Base-by-base conservation (phyloP, 2,888 invertebrate species). In the Lepidochrysops patricia region DNA sequence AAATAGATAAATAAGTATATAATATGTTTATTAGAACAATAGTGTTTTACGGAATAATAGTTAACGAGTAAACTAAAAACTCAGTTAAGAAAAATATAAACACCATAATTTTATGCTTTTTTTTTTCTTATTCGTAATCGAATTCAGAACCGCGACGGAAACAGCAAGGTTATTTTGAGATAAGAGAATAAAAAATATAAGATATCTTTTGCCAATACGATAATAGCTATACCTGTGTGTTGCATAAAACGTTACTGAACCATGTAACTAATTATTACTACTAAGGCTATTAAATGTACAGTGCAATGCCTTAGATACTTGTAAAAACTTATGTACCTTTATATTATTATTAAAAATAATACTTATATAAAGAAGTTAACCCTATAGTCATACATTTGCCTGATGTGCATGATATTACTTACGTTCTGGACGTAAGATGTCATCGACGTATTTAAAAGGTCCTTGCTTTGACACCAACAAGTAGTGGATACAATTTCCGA, bases 101-200 rank as follows among this genome's bases (percentile, higher is more conserved):
- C 12, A 43, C 43, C 7, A 29, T 6, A 29, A 23, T n/a, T n/a
- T n/a, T n/a, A 43, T 43, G 23, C 19, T 23, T 43, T 43, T 43
- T 43, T 23, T 43, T 9, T 43, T 23, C 19, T 43, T 15, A 54
- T 13, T 32, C 9, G 19, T 15, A 12, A 32, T 3, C 19, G 19
- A 32, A 19, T 32, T 54, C 19, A 19, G 15, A 54, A 19, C 5
- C 19, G 29, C 19, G 12, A 6, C 19, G 32, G 29, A 32, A 19
- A 32, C 54, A 29, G 19, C 54, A 29, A 54, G 54, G 54, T 15
- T 54, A 32, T 54, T 54, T 29, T 29, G n/a, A 29, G 29, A 54
- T 54, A 54, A 54, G 32, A 32, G 50, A 6, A 50, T 13, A 50
- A 50, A 29, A 5, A 50, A 26, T 6, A 50, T 26, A 26, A 49